These are phyloP conservation scores for Balanococcus diminutus DNA, from an alignment of 2,888 invertebrate species.

Conservation along the genomic window DNA sequence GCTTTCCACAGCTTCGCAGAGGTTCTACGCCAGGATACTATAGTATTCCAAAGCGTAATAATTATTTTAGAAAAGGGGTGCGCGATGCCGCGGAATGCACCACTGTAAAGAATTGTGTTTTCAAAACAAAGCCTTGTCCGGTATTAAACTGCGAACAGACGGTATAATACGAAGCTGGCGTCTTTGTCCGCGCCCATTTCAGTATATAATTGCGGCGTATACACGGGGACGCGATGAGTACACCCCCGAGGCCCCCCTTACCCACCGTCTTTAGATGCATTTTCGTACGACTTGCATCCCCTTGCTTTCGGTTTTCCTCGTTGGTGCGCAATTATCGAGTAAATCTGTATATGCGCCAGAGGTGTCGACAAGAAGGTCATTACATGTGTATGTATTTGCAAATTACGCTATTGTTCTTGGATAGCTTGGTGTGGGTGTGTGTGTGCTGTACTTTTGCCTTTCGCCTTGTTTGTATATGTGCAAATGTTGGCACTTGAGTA, in stretches of 20 bases:
- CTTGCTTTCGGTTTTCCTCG: slow-evolving; percentile 2
- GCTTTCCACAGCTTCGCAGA: not conserved
- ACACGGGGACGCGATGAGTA: not conserved
- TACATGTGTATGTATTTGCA: slow-evolving; percentile 26
- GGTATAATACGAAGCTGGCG: slow-evolving; percentile 10
- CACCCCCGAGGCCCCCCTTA: not conserved
- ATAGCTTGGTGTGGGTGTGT: not conserved
- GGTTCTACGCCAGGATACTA: not conserved
- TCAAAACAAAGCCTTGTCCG: slow-evolving; percentile 37
- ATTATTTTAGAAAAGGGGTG: slow-evolving; percentile 27
- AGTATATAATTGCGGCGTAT: not conserved
- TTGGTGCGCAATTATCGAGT: slow-evolving; percentile 13
- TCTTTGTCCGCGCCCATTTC: not conserved
- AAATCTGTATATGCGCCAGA: slow-evolving; percentile 14
- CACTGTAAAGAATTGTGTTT: not conserved
- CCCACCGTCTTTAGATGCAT: not conserved
- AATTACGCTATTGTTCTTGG: slow-evolving; percentile 14
- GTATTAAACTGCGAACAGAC: slow-evolving; percentile 42
- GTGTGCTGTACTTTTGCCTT: not conserved
- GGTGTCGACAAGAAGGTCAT: slow-evolving; percentile 39
- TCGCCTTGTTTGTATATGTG: not conserved
- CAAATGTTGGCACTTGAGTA: not conserved
- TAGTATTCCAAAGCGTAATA: slow-evolving; percentile 3
- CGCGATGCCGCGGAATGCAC: slow-evolving; percentile 21
- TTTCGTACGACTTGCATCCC: not conserved